Percentiles rank a stretch among this genome's conserved stretches.
These are phyloP conservation scores for Holothuria leucospilota DNA, from an alignment of 53 echinoderm and acorn worm genomes.

Conservation along the genomic window DNA sequence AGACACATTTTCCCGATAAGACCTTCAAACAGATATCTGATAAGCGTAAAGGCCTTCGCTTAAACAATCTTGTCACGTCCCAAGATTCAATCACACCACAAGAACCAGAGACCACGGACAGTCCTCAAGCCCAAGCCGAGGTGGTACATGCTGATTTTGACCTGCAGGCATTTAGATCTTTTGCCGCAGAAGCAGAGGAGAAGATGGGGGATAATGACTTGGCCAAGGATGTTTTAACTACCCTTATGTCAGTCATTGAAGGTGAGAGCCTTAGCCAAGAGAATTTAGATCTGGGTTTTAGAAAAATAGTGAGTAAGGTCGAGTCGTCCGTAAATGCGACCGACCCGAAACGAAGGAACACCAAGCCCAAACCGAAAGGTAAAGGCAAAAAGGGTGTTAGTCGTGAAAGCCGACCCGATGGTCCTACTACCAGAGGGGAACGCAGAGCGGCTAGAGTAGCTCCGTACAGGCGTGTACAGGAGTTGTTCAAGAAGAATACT, in stretches of 20 bases:
- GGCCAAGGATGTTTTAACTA: background rate
- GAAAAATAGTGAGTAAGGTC: background rate
- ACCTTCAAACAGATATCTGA: no score
- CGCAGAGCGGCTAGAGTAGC: slow-evolving; percentile 20
- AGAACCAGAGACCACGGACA: background rate
- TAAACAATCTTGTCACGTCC: no score
- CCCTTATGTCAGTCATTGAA: background rate
- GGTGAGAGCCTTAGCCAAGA: background rate
- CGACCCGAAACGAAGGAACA: background rate
- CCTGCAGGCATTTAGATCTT: background rate
- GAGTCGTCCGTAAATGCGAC: background rate
- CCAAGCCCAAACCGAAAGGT: background rate
- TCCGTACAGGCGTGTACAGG: background rate
- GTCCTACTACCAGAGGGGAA: slow-evolving; percentile 27
- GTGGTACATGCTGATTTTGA: background rate
- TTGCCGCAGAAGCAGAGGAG: background rate
- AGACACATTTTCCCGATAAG: no score
- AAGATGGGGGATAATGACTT: background rate
- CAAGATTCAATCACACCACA: background rate
- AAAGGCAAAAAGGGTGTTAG: background rate
- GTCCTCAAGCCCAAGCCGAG: background rate
- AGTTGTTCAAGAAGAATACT: slow-evolving; percentile 1
- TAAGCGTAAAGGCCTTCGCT: no score
- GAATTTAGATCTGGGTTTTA: background rate
- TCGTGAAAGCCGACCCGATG: background rate